Evolutionary conservation across 2,888 invertebrate genomes (phyloP).

Genomic region (Icerya purchasi): DNA sequence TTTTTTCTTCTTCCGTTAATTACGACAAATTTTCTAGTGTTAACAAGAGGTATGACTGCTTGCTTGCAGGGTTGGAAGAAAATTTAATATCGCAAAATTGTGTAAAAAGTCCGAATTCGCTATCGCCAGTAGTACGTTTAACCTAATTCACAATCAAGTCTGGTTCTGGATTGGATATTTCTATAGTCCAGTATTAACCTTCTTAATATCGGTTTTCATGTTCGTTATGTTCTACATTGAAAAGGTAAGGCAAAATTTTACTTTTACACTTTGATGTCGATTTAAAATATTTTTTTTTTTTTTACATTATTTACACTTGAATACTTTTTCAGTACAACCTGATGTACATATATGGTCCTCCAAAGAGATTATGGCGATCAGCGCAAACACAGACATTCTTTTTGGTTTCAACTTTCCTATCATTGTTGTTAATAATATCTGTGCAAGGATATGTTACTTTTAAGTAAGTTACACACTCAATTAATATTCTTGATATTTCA

Average conservation of each 20-base stretch:
- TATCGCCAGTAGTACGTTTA: not conserved
- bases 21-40: no score
- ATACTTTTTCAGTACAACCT: not conserved
- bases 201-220: not conserved
- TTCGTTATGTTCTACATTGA: not conserved
- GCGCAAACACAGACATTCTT: not conserved
- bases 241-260: not conserved
- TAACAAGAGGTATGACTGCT: no score
- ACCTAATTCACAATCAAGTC: not conserved
- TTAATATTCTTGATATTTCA: no score
- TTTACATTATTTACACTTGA: not conserved
- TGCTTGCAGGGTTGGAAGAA: not conserved
- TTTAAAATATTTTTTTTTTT: not conserved
- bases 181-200: not conserved
- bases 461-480: not conserved
- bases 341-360: not conserved
- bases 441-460: not conserved
- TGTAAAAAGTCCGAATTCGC: not conserved
- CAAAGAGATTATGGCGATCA: not conserved
- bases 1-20: no score
- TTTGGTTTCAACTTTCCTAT: not conserved
- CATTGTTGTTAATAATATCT: not conserved
- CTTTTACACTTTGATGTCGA: not conserved
- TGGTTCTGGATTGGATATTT: not conserved
- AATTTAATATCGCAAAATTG: not conserved